Conservation (phyloP, 1,140 invertebrate genomes). For the Drosophila subpulchrella region DNA sequence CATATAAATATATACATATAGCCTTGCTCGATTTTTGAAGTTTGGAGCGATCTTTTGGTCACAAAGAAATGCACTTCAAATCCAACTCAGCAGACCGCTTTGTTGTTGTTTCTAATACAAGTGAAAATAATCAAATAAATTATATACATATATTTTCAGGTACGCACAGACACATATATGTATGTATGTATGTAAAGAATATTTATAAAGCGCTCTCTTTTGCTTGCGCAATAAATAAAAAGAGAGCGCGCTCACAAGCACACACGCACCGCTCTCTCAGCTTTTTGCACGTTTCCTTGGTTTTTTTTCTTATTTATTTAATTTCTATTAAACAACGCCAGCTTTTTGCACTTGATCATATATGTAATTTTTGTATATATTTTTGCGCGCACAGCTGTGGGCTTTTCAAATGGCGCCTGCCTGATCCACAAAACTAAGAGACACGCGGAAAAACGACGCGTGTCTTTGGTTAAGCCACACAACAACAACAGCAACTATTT, state of each 20-base stretch:
- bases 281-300: slow-evolving; percentile 44
- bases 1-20: background rate
- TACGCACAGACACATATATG: slow-evolving; percentile 18
- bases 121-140: slow-evolving; percentile 33
- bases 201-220: slow-evolving; percentile 18
- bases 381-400: slow-evolving; percentile 31
- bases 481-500: slow-evolving; percentile 16
- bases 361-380: background rate
- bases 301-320: slow-evolving; percentile 24
- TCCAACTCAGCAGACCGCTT: slow-evolving; percentile 15
- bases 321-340: slow-evolving; percentile 39
- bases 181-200: slow-evolving; percentile 12
- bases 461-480: slow-evolving; percentile 1
- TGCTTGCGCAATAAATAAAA: slow-evolving; percentile 38
- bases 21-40: slow-evolving; percentile 47
- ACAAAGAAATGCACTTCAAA: slow-evolving; percentile 35
- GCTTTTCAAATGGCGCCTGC: slow-evolving; percentile 20
- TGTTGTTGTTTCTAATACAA: slow-evolving; percentile 26
- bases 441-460: slow-evolving; percentile 32
- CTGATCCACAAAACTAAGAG: slow-evolving; percentile 10
- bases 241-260: slow-evolving; percentile 10
- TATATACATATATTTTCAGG: slow-evolving; percentile 31
- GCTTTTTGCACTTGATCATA: slow-evolving; percentile 40
- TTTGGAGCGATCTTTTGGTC: slow-evolving; percentile 31
- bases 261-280: slow-evolving; percentile 26